Evolutionary conservation across 2,113 vertebrate species (phyloP).

Genomic region (Epinephelus cyanopodus): DNA sequence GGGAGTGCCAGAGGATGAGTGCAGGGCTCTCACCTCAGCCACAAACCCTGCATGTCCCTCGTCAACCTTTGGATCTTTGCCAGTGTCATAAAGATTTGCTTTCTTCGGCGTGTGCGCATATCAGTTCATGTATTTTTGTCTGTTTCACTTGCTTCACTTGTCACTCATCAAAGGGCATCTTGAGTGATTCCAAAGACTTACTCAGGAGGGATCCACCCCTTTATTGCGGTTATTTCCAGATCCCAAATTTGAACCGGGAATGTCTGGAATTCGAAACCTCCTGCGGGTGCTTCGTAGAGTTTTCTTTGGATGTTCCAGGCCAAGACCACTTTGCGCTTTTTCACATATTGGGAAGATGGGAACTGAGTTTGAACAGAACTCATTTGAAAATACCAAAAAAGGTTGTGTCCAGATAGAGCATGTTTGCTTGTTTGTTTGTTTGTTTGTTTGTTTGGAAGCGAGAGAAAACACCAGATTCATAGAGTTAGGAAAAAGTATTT

Average conservation of each 20-base stretch:
- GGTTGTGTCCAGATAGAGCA: too few species aligned
- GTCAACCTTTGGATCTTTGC: constrained; percentile 49
- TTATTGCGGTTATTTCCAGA: constrained; percentile 31
- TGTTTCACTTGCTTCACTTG: constrained; percentile 21
- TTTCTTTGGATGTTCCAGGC: constrained; percentile 26
- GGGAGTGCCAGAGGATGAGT: constrained; percentile 29
- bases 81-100: constrained; percentile 35
- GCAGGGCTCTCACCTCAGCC: constrained; percentile 43
- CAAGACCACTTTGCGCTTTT: constrained; percentile 17
- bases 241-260: constrained; percentile 19
- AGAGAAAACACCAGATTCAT: too few species aligned
- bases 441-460: too few species aligned
- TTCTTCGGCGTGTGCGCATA: constrained; percentile 47
- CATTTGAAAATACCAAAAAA: too few species aligned
- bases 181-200: constrained; percentile 63
- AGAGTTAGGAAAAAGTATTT: too few species aligned
- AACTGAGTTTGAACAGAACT: too few species aligned
- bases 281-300: constrained; percentile 5
- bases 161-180: constrained; percentile 37
- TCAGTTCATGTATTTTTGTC: constrained; percentile 26
- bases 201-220: constrained; percentile 43
- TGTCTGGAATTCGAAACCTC: constrained; percentile 27
- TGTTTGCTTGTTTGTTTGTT: too few species aligned
- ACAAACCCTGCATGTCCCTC: constrained; percentile 4
- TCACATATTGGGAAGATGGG: not conserved